These are phyloP conservation scores for Heptranchias perlo DNA, from an alignment of 2,113 vertebrate species.

Conservation along the genomic window DNA sequence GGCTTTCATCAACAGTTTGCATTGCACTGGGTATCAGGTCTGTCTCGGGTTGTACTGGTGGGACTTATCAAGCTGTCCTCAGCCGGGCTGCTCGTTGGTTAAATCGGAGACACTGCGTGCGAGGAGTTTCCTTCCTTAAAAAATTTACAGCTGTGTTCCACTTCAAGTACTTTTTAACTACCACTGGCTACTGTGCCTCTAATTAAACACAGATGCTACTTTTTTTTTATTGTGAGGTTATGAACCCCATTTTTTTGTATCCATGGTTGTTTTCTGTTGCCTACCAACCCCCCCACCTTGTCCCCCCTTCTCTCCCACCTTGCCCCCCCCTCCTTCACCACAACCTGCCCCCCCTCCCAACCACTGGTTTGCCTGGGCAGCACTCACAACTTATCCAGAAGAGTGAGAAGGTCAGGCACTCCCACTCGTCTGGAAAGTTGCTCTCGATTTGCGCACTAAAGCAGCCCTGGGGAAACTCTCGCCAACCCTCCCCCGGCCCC, in stretches of 20 bases:
- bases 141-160: constrained; percentile 64
- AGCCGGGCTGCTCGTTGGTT: not conserved
- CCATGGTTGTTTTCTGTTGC: not conserved
- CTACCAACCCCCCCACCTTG: not conserved
- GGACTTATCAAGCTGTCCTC: not conserved
- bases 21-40: not conserved
- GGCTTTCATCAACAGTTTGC: not conserved
- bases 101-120: constrained; percentile 52
- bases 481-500: not conserved
- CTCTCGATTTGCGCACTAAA: not conserved
- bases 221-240: not conserved
- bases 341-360: too few relatives aligned
- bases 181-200: constrained; percentile 63
- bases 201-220: constrained; percentile 65
- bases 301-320: not conserved
- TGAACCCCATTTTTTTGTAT: constrained; percentile 26
- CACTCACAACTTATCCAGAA: not conserved
- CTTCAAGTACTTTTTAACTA: constrained; percentile 66
- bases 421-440: not conserved
- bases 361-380: not conserved
- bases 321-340: not conserved
- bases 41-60: not conserved
- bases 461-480: not conserved
- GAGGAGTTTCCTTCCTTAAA: constrained; percentile 67
- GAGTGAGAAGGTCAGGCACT: not conserved